Evolutionary conservation across 2,888 invertebrate species (phyloP).

Genomic region (Pemphredon lugubris): DNA sequence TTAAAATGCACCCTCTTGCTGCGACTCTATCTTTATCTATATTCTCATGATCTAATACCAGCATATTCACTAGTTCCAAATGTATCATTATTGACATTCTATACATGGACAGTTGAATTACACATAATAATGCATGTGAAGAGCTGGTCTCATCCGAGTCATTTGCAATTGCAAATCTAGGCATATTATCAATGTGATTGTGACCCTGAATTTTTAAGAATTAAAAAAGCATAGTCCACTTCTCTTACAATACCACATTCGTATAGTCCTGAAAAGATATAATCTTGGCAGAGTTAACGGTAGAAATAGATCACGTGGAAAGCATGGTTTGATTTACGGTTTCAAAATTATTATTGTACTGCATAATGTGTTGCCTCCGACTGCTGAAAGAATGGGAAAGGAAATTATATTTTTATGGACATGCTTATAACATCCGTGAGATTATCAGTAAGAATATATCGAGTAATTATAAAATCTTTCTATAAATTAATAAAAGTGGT

Average conservation of each 20-base stretch:
- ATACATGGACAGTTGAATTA: constrained; percentile 32
- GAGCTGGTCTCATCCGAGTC: constrained; percentile 47
- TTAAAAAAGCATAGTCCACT: constrained; percentile 34
- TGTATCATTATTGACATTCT: constrained; percentile 40
- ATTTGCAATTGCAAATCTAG: constrained; percentile 26
- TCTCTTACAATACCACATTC: constrained; percentile 16
- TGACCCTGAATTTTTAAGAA: constrained; percentile 27
- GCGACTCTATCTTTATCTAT: constrained; percentile 32
- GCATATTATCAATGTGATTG: constrained; percentile 37
- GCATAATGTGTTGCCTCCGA: too few species aligned
- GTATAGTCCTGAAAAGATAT: too few species aligned
- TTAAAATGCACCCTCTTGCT: constrained; percentile 64
- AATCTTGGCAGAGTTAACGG: too few species aligned
- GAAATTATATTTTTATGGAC: too few species aligned
- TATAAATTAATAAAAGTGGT: too few species aligned
- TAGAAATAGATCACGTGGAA: too few species aligned
- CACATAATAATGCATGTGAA: constrained; percentile 23
- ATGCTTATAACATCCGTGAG: too few species aligned
- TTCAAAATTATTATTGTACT: too few species aligned
- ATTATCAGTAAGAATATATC: too few species aligned
- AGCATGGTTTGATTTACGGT: too few species aligned
- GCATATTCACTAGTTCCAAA: constrained; percentile 44
- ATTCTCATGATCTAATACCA: constrained; percentile 26
- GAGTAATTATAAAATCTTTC: too few species aligned
- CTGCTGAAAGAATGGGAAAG: too few species aligned